phyloP scores from a whole-genome alignment of 2,888 invertebrate species.

The Polietes domitor region DNA sequence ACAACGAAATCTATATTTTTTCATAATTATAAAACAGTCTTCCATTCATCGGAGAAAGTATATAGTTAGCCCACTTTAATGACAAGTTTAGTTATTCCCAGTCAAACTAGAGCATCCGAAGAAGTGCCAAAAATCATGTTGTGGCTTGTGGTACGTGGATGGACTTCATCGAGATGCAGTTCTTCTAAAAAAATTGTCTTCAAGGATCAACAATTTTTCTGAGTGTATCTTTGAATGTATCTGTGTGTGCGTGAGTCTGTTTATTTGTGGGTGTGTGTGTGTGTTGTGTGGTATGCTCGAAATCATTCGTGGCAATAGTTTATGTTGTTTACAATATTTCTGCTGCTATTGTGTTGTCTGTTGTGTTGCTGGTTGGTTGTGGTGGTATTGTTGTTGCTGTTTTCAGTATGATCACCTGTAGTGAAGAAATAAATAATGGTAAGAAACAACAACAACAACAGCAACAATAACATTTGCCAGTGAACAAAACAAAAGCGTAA shows the following conservation, averaged over 20 bases:
- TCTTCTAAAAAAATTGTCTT: too few relatives aligned
- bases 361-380: not conserved
- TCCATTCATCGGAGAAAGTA: too few relatives aligned
- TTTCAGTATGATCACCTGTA: constrained; percentile 60
- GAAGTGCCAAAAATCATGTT: too few relatives aligned
- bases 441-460: not conserved
- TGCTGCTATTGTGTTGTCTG: constrained; percentile 14
- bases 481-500: constrained; percentile 50
- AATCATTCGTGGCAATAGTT: constrained; percentile 35
- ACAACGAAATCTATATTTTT: too few relatives aligned
- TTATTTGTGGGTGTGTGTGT: constrained; percentile 72
- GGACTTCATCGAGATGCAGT: too few relatives aligned
- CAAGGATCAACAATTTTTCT: too few relatives aligned
- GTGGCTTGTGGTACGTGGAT: too few relatives aligned
- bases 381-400: constrained; percentile 1
- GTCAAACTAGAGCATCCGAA: too few relatives aligned
- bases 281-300: constrained; percentile 13
- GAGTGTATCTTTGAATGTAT: not conserved
- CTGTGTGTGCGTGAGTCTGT: not conserved
- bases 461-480: not conserved
- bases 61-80: too few relatives aligned
- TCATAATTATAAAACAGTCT: too few relatives aligned
- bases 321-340: constrained; percentile 21
- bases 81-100: too few relatives aligned
- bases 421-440: constrained; percentile 56